phyloP scores from a whole-genome alignment of 2,113 vertebrate genomes.

The Castor canadensis region DNA sequence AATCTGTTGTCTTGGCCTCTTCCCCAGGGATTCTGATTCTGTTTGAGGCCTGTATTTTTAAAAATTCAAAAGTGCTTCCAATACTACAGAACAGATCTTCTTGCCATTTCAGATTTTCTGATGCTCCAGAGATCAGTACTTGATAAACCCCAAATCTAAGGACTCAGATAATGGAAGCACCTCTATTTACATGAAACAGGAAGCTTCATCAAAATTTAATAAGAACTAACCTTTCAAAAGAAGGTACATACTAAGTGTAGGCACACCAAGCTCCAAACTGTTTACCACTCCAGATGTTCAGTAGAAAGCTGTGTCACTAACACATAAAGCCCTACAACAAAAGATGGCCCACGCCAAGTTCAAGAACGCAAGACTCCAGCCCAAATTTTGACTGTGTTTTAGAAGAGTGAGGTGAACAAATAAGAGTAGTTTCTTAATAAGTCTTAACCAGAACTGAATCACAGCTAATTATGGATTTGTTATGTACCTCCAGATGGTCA shows the following conservation, averaged over 20 bases:
- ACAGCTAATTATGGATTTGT: constrained; percentile 56
- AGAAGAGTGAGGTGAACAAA: neutral
- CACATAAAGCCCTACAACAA: too few relatives aligned
- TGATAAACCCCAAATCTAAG: neutral
- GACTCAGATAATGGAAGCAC: neutral
- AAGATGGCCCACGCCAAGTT: neutral
- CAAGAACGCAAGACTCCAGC: constrained; percentile 2
- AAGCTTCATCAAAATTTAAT: neutral
- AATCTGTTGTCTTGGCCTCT: neutral
- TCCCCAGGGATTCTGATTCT: neutral
- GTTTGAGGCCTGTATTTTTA: neutral
- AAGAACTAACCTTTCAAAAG: neutral
- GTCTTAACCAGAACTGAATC: constrained; percentile 26
- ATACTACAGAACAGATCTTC: neutral
- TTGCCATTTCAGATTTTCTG: neutral
- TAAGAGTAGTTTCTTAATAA: constrained; percentile 49
- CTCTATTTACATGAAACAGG: neutral
- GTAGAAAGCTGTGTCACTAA: neutral
- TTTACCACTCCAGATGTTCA: neutral
- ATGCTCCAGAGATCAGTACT: neutral
- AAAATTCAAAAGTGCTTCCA: constrained; percentile 16
- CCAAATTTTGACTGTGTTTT: neutral
- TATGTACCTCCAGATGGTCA: neutral
- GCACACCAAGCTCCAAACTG: neutral
- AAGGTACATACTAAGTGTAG: neutral